Conservation (phyloP, 2,888 invertebrate species). For the Meiosimyza decipiens region DNA sequence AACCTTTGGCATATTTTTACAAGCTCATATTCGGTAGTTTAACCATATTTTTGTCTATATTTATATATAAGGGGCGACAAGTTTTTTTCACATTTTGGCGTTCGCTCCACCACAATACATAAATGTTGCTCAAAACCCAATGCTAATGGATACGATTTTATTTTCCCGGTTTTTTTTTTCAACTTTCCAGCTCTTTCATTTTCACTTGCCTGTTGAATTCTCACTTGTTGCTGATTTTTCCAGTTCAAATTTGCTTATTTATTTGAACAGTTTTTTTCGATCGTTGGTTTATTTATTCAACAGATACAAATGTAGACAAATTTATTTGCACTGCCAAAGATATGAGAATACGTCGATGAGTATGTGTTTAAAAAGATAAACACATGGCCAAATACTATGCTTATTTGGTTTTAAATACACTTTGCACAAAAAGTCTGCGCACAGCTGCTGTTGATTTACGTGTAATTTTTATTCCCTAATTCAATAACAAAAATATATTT, state of each 20-base stretch:
- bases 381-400: not conserved
- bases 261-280: conserved; percentile 3
- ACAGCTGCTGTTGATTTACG: conserved; percentile 20
- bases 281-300: conserved; percentile 19
- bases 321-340: conserved; percentile 22
- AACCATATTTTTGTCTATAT: no score
- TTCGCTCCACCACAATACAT: no score
- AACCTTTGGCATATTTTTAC: no score
- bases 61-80: no score
- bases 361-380: conserved; percentile 8
- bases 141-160: not conserved
- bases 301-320: conserved; percentile 16
- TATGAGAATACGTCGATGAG: not conserved
- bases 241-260: conserved; percentile 8
- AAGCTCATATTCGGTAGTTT: no score
- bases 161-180: not conserved
- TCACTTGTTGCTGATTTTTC: conserved; percentile 14
- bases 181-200: not conserved
- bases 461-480: not conserved
- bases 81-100: no score
- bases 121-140: no score
- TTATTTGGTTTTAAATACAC: not conserved
- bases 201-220: conserved; percentile 3
- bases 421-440: conserved; percentile 2
- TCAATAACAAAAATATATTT: no score